Evolutionary conservation across 2,888 invertebrate genomes (phyloP), one percentile per base, ranked within the genome.

Genomic region (Thereva nobilitata): DNA sequence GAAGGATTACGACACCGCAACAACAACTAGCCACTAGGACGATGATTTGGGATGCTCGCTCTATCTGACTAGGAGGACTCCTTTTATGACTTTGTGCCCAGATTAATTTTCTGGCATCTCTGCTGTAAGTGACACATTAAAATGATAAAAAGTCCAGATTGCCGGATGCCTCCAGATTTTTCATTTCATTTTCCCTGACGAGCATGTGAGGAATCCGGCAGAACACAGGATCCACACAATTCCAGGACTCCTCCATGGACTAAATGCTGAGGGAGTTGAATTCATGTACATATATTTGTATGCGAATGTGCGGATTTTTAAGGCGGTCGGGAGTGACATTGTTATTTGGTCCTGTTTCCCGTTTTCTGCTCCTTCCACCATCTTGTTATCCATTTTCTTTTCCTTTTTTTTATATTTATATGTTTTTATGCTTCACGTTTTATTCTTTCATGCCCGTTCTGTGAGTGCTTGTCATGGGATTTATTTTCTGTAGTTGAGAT

Each of bases 401-500:
- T 44, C n/a, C 12, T 49, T 40, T 50, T 61, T 61, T 41, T 61
- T 38, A 10, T 41, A 50, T 50, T 61, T 50, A 59, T 50, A 61
- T 40, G 61, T 23, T 40, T 23, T 23, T 23, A 23, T 23, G 23
- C 23, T 23, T 23, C 23, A 23, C 23, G 23, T 23, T 23, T 23
- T 23, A 23, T 23, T 23, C 23, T 23, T 23, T 23, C 23, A 23
- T 23, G 23, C 23, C 23, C 23, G 23, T 2, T 23, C 23, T 50
- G 40, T 40, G 61, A 61, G 12, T 37, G 57, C 7, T 42, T 66
- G 61, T 66, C 61, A 55, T 55, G 55, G 54, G 66, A 68, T 68
- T 68, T 66, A 68, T 66, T 42, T 65, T 54, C 59, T 59, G 59
- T 47, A 59, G 61, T 45, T 66, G 66, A 68, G 45, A 68, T 66